Evolutionary conservation across 2,113 vertebrate genomes (phyloP).

Genomic region (Hippocampus zosterae): DNA sequence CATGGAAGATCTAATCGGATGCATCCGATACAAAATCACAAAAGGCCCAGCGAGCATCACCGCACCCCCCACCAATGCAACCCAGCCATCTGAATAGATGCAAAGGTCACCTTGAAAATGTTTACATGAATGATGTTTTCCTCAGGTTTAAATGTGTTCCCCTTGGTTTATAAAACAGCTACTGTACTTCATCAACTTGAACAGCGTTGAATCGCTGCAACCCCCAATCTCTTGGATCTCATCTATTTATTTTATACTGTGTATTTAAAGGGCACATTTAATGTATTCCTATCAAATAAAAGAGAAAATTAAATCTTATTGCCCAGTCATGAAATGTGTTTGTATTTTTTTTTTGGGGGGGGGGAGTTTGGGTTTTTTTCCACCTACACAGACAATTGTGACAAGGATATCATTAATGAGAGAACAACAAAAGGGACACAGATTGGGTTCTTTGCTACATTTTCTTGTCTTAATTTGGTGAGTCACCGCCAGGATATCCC

Average conservation of each 20-base stretch:
- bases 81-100: background rate
- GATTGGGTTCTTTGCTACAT: too few species aligned
- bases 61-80: background rate
- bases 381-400: too few species aligned
- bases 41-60: rapidly evolving
- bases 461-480: too few species aligned
- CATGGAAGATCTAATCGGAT: rapidly evolving
- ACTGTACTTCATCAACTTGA: background rate
- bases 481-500: too few species aligned
- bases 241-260: conserved; percentile 7
- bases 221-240: background rate
- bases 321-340: background rate
- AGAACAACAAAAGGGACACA: too few species aligned
- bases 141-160: background rate
- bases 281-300: conserved; percentile 13
- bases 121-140: background rate
- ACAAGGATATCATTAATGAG: too few species aligned
- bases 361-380: too few species aligned
- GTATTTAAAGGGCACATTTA: conserved; percentile 32
- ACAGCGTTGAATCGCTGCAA: background rate
- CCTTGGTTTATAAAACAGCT: background rate
- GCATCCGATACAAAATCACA: background rate
- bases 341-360: background rate
- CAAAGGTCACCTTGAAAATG: background rate
- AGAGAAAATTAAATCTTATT: conserved; percentile 18